Base-by-base conservation (phyloP, 2,888 invertebrate genomes). In the Drosophila paracracens region DNA sequence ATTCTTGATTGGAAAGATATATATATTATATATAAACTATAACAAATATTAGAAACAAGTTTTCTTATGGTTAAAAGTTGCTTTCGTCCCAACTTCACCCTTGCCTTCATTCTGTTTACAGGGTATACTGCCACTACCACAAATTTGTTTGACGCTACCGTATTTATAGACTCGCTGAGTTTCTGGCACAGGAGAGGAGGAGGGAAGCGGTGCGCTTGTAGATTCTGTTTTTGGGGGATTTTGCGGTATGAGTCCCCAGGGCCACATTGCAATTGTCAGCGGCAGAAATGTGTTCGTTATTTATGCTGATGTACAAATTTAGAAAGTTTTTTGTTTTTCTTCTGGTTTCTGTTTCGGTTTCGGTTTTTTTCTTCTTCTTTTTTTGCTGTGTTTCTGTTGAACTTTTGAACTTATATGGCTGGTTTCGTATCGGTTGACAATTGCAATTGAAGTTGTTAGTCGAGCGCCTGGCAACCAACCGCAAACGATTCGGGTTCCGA, bases 191-290 rank as follows among this genome's bases (percentile, higher is more conserved):
- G 25, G 1, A 18, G 8, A 27, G 46, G 21, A 0, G 16, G 3
- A 35, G 2, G 5, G 18, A 36, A 1, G 36, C 18, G 54, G 25
- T 21, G 46, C 4, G n/a, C n/a, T 38, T 54, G 35, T 54, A 10
- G 36, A 36, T 27, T 16, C n/a, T 8, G 11, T 21, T 31, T 52
- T 56, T 31, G 53, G 52, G 48, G 52, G 51, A 38, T 40, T 21
- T n/a, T 40, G 48, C 60, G 61, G 36, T 46, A 82, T 82, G 58
- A 59, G 76, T 88, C 80, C 74, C 82, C 61, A 40, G 76, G 84
- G 75, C 72, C 70, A 84, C 84, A 79, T 83, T 87, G 79, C 79
- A 73, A 75, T 81, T 81, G 83, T 89, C 82, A 90, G 75, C 72
- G 71, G 68, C 74, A 74, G 76, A 57, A 57, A 76, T 81, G 79